Base-by-base conservation (phyloP, 2,797 vertebrate genomes). In the Microctenopoma steveboyesi region DNA sequence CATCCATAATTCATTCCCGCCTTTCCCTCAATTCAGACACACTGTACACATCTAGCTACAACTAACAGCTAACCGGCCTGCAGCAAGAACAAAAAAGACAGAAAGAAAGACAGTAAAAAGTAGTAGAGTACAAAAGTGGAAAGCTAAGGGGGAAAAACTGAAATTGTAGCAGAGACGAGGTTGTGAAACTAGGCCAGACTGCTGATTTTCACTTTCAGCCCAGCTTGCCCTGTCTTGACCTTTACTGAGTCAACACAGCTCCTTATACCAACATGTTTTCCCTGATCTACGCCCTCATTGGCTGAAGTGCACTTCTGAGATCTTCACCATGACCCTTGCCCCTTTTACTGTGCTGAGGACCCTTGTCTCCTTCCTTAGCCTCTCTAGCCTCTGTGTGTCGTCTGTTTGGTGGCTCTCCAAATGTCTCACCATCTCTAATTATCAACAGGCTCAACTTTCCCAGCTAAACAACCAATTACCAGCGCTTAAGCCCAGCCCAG, bases 391-490 rank as follows among this genome's bases (percentile, higher is more conserved):
- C 69, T 25, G 4, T 33, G 71, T 84, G 86, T 89, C 86, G 18
- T 89, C 57, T 76, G 75, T 84, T 86, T 90, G 88, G 89, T 92
- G 90, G 74, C 87, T 91, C 78, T 85, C 74, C 70, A 81, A 86
- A 88, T 57, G 65, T 88, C 76, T 78, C 67, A 8, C 74, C 76
- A 74, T 88, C 75, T 78, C 82, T 91, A 91, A 93, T 93, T 93
- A 91, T 84, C 80, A 91, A 82, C 88, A 89, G 87, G 64, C 89
- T 89, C 84, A 90, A 92, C 90, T 92, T 92, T 89, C 79, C 85
- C 89, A 89, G 90, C 92, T 88, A 92, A 92, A 92, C 91, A 92
- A 91, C 91, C 91, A 93, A 92, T 93, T 93, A 92, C 54, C 75
- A 82, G 76, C 33, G 43, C 78, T 91, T 90, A 87, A 86, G 86